Conservation (phyloP, 2,113 vertebrate species). For the Ictalurus punctatus region DNA sequence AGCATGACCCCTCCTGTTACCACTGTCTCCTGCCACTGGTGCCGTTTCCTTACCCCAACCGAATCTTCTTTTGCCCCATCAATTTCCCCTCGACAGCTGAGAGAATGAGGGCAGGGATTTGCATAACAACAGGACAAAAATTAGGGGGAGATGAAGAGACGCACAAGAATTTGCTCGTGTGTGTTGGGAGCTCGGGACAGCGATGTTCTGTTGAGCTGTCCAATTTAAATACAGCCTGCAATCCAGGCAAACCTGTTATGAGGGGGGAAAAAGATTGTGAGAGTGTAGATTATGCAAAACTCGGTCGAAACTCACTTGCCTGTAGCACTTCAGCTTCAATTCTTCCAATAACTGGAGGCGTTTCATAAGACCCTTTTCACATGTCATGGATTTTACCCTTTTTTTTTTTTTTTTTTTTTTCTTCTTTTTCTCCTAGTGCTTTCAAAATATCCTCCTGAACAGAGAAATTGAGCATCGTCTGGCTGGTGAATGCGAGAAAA, state of each 20-base stretch:
- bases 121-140: constrained; percentile 64
- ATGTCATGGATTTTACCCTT: background rate
- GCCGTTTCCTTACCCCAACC: constrained; percentile 8
- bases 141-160: constrained; percentile 54
- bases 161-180: constrained; percentile 59
- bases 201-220: constrained; percentile 1
- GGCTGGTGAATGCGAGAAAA: background rate
- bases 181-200: constrained; percentile 3
- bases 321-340: background rate
- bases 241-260: background rate
- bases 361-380: background rate
- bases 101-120: constrained; percentile 51
- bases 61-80: constrained; percentile 55
- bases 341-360: background rate
- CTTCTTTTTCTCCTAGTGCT: background rate
- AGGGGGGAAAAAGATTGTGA: background rate
- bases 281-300: constrained; percentile 7
- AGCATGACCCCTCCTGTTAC: constrained; percentile 48
- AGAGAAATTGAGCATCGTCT: background rate
- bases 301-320: background rate
- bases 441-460: background rate
- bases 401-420: background rate
- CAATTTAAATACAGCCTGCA: constrained; percentile 10
- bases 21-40: constrained; percentile 20
- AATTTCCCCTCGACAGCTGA: constrained; percentile 59